These are phyloP conservation scores for Crenuchus spilurus DNA, from an alignment of 2,797 vertebrate species.

Conservation along the genomic window DNA sequence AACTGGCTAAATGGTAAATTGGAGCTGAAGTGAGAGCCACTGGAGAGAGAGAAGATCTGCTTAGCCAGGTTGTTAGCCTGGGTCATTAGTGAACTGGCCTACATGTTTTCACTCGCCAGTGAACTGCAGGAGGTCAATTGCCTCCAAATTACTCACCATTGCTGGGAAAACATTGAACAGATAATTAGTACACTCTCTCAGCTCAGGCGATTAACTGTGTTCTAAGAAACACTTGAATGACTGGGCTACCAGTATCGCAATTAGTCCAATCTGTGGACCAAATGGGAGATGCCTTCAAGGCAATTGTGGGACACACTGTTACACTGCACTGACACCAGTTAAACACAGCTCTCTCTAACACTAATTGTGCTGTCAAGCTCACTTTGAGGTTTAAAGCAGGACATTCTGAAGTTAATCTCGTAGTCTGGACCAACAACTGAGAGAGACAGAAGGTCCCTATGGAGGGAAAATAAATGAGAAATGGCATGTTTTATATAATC, in stretches of 20 bases:
- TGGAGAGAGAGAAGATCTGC: conserved; percentile 56
- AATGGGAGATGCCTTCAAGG: conserved; percentile 54
- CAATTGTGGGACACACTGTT: conserved; percentile 44
- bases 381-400: conserved; percentile 28
- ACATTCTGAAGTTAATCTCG: conserved; percentile 36
- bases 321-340: conserved; percentile 33
- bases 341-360: conserved; percentile 36
- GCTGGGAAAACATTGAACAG: conserved; percentile 80
- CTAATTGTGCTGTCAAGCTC: conserved; percentile 43
- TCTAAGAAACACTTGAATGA: conserved; percentile 76
- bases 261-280: conserved; percentile 70
- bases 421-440: neutral
- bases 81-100: conserved; percentile 76
- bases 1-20: conserved; percentile 71
- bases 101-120: conserved; percentile 79
- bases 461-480: conserved; percentile 7
- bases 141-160: conserved; percentile 79
- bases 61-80: conserved; percentile 67
- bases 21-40: conserved; percentile 70
- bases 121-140: conserved; percentile 84
- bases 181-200: conserved; percentile 82
- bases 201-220: conserved; percentile 78
- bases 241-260: conserved; percentile 72
- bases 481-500: conserved; percentile 15
- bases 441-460: neutral